A percentile compares a stretch with the other conserved stretches of the same genome.
phyloP scores from a whole-genome alignment of 2,113 vertebrate species.

The Prunella himalayana region DNA sequence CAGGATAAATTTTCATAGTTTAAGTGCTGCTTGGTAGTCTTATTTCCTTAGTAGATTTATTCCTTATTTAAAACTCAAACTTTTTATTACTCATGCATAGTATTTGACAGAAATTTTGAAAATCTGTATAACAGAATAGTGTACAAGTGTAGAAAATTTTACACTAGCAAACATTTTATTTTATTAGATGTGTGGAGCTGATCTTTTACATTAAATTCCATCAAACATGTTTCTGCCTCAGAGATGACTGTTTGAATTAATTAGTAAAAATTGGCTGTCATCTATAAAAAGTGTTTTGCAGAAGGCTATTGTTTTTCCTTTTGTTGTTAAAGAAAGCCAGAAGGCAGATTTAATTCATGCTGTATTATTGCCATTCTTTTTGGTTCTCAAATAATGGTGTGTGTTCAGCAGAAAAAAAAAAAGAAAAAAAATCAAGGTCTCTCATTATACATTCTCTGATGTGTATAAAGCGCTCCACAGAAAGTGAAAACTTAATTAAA shows the following conservation, averaged over 20 bases:
- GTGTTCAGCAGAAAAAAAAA: neutral
- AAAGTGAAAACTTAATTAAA: slow-evolving; percentile 31
- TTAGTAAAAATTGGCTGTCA: neutral
- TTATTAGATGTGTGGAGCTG: neutral
- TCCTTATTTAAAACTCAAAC: neutral
- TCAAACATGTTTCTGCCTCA: neutral
- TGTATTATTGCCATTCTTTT: neutral
- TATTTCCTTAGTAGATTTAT: neutral
- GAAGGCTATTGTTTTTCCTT: neutral
- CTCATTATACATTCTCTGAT: neutral
- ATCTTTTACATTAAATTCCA: neutral
- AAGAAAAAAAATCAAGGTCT: neutral
- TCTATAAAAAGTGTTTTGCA: neutral
- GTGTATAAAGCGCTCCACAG: neutral
- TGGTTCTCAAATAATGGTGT: neutral
- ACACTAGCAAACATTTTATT: neutral
- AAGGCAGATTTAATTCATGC: neutral
- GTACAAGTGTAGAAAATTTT: neutral
- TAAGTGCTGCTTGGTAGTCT: neutral
- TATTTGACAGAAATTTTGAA: neutral
- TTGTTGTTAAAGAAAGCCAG: neutral
- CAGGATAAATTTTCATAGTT: neutral
- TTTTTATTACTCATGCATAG: neutral
- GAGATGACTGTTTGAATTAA: neutral
- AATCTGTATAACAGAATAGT: neutral